Evolutionary conservation across 2,797 vertebrate species (phyloP).

Genomic region (Poecilia picta): DNA sequence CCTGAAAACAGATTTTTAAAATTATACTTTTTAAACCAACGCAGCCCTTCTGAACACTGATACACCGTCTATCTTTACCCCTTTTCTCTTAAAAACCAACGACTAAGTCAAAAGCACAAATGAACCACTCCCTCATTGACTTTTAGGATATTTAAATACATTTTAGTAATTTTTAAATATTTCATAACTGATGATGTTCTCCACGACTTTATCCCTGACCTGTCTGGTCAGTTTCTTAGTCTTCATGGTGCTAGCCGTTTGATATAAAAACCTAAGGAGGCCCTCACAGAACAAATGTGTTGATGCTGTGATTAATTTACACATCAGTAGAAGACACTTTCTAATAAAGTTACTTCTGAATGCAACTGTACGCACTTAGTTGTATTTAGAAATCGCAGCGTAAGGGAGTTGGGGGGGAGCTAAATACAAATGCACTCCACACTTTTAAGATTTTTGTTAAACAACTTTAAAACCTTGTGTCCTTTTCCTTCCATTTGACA

Average conservation of each 20-base stretch:
- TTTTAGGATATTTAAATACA: neutral
- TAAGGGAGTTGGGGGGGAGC: too few relatives aligned
- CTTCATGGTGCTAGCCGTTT: neutral
- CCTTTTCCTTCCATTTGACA: neutral
- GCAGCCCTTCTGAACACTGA: neutral
- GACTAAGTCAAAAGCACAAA: neutral
- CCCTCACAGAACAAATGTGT: neutral
- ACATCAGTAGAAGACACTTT: neutral
- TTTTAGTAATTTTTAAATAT: neutral
- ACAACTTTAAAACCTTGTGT: neutral
- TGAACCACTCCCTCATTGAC: neutral
- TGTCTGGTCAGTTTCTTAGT: neutral
- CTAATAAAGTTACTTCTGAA: neutral
- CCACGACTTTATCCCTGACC: neutral
- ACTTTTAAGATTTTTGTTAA: neutral
- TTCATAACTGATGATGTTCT: neutral
- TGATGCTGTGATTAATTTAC: neutral
- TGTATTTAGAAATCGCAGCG: neutral
- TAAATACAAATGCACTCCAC: neutral
- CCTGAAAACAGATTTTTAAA: neutral
- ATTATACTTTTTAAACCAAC: neutral
- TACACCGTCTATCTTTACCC: neutral
- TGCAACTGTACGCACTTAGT: neutral
- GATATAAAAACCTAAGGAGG: neutral
- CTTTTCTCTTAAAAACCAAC: neutral